A percentile compares a stretch with the other conserved stretches of the same genome.
Conservation (phyloP, 2,888 invertebrate genomes). For the Drosophila fulvimacula region DNA sequence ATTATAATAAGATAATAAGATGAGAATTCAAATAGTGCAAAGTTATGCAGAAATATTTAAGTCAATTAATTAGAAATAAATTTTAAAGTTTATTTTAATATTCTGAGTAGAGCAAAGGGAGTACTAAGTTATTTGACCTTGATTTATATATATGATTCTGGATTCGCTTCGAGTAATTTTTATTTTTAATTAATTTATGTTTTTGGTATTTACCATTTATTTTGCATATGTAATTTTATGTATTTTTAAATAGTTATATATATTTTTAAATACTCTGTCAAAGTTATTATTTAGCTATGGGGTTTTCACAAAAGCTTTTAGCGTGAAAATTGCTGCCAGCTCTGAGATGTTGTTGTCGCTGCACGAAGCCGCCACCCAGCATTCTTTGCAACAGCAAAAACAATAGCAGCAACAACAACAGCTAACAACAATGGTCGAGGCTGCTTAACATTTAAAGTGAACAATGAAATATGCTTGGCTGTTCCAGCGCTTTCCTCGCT, state of each 20-base stretch:
- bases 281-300: neutral
- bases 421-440: constrained; percentile 46
- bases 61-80: neutral
- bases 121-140: no score
- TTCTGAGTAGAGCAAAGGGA: neutral
- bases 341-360: constrained; percentile 23
- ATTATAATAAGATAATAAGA: neutral
- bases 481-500: constrained; percentile 22
- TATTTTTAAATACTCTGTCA: neutral
- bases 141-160: no score
- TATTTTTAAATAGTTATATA: no score
- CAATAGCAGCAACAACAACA: constrained; percentile 25
- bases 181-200: neutral
- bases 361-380: constrained; percentile 51
- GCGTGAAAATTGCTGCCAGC: constrained; percentile 42
- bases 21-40: neutral
- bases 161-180: no score
- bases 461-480: constrained; percentile 75
- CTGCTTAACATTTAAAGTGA: constrained; percentile 79
- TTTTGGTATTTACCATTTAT: no score
- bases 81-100: neutral
- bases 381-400: constrained; percentile 44
- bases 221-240: no score
- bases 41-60: neutral
- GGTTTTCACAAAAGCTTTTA: constrained; percentile 9